A percentile compares a stretch with the other conserved stretches of the same genome.
These are phyloP conservation scores for Anarrhichthys ocellatus DNA, from an alignment of 2,113 vertebrate species.

Conservation along the genomic window DNA sequence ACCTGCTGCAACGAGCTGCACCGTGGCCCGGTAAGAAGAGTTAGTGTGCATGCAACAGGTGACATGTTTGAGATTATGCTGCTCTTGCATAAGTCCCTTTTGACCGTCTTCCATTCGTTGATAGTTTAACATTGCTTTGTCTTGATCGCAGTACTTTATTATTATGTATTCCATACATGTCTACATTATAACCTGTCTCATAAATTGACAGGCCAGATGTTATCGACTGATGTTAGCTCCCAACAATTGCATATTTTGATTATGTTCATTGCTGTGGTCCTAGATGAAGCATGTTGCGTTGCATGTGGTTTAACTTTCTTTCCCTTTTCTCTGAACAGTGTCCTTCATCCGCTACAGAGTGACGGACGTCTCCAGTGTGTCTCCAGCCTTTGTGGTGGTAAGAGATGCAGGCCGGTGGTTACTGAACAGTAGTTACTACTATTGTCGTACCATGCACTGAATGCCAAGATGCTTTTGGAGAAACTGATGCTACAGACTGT, in stretches of 20 bases:
- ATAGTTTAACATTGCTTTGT: background rate
- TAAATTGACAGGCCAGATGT: background rate
- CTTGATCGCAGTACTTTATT: background rate
- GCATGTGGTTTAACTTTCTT: background rate
- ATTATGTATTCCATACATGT: background rate
- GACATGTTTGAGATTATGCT: background rate
- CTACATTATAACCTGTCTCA: background rate
- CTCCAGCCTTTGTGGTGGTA: slow-evolving; percentile 92
- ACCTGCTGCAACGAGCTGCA: slow-evolving; percentile 45
- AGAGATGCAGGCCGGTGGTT: slow-evolving; percentile 58
- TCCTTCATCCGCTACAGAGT: slow-evolving; percentile 63
- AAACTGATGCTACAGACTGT: background rate
- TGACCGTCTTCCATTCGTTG: background rate
- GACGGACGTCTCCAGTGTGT: slow-evolving; percentile 89
- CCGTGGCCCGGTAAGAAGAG: slow-evolving; percentile 60
- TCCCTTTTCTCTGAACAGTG: slow-evolving; percentile 69
- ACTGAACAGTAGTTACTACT: background rate
- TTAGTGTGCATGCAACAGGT: background rate
- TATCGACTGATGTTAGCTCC: background rate
- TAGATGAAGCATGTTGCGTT: background rate
- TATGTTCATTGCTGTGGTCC: background rate
- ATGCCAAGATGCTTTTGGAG: background rate
- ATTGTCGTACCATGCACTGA: background rate
- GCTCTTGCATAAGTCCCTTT: background rate
- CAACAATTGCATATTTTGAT: background rate